Evolutionary conservation across 2,888 invertebrate species (phyloP), one percentile per base, ranked within the genome.

Genomic region (Yponomeuta plumbellus): DNA sequence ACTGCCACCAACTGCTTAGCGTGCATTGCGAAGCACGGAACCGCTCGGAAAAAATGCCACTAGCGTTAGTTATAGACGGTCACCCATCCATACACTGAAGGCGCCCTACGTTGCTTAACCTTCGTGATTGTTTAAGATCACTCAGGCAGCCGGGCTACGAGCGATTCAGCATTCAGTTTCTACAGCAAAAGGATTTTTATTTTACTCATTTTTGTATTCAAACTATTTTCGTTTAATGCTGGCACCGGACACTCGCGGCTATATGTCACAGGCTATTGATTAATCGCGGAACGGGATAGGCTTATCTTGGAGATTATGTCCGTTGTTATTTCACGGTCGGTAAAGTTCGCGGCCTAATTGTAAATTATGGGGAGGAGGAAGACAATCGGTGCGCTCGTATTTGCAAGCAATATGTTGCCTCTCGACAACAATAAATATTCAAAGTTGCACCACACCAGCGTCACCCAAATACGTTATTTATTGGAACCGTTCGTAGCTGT

Each of bases 221-320:
- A 3, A 0, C 17, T 17, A 2, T 52, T 52, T 52, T 52, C 17
- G 17, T 52, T 52, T 13, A 52, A 52, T 71, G 71, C 73, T 73
- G 72, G 78, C 80, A 77, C 74, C 71, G 73, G 75, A 77, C 76
- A 75, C 76, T 75, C 71, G 73, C 70, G 73, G 76, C 75, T 77
- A 72, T 73, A 71, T 78, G 79, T 81, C 80, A 74, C 75, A 68
- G 71, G 71, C 69, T 52, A 70, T 75, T 81, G 81, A 84, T 80
- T 80, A 83, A 84, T 83, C 72, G 78, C 68, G 71, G 44, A 65
- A 64, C 58, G 39, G 66, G 56, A 39, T 57, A 65, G 80, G 81
- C 79, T 84, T 79, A 83, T 81, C 80, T 76, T 52, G 44, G 70
- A 75, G 77, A 80, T 83, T 79, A 80, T 77, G 75, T 75, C 44